Base-by-base conservation (phyloP, 2,888 invertebrate genomes). In the Lagria hirta region DNA sequence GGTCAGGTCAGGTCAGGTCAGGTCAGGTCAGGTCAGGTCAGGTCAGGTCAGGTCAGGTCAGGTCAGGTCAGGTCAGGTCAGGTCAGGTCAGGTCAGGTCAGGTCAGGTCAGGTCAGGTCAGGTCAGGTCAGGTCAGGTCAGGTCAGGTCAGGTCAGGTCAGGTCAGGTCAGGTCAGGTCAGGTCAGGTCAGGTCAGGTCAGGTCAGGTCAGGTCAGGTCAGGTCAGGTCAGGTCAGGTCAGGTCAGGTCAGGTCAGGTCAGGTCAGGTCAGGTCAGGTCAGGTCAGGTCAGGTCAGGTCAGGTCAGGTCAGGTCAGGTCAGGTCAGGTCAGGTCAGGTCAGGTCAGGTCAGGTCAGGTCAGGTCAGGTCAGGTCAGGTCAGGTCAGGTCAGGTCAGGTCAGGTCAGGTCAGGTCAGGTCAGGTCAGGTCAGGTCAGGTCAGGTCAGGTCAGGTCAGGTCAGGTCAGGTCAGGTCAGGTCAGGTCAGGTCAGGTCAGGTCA, bases 51-150 rank as follows among this genome's bases (percentile, higher is more conserved):
- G 24, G 24, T 24, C 24, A 24, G 24, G 24, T 24, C 24, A 24
- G 24, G 29, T 24, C 24, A 24, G 24, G 24, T 24, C 24, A 24
- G 24, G 24, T 24, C 24, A 24, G 24, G 24, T 24, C 24, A 24
- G 24, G 41, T 24, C 24, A 24, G 24, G 24, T 24, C 24, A 24
- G 24, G 24, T 24, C 24, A 24, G 24, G 24, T 24, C 24, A 24
- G 24, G 24, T 38, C 38, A 38, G 38, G 38, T 38, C 38, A 38
- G 38, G 38, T 38, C 38, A 38, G 38, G 38, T 38, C 38, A 38
- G 38, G 38, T 38, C 38, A 32, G 41, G 41, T 38, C 38, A 38
- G 38, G 38, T 38, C 38, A 38, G 38, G 38, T 29, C 38, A 37
- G 32, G 38, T 37, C 38, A 37, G 38, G 38, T 37, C 29, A 29